Evolutionary conservation across 2,888 invertebrate genomes (phyloP).

Genomic region (Mesopsocus fuscifrons): DNA sequence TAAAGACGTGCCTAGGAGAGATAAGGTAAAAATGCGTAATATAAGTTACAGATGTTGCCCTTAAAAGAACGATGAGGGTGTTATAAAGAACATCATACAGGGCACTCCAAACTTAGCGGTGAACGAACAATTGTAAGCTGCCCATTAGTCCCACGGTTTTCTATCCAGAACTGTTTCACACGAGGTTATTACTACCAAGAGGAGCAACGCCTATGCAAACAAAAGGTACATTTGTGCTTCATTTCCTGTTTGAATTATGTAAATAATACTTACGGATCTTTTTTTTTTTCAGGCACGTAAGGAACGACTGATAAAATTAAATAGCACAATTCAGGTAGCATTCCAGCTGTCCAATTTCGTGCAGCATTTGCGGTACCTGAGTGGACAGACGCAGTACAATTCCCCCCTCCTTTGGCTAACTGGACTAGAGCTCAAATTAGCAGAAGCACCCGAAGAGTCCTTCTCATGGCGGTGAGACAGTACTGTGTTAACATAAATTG

Average conservation of each 20-base stretch:
- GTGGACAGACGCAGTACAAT: neutral
- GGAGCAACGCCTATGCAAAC: too few species aligned
- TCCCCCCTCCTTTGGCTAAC: neutral
- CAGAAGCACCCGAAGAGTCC: too few species aligned
- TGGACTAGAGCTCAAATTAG: neutral
- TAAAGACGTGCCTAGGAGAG: neutral
- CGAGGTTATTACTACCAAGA: too few species aligned
- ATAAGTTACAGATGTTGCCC: too few species aligned
- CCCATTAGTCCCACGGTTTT: too few species aligned
- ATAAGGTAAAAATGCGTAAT: neutral
- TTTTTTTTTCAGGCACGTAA: neutral
- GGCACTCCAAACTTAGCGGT: too few species aligned
- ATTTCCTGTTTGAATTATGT: neutral
- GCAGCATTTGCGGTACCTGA: neutral
- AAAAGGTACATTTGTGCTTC: neutral
- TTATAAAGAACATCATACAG: too few species aligned
- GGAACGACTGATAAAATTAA: neutral
- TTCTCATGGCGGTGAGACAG: too few species aligned
- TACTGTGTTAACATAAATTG: too few species aligned
- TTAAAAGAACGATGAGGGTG: neutral
- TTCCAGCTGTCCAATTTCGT: constrained; percentile 1
- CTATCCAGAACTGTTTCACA: too few species aligned
- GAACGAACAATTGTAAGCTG: too few species aligned
- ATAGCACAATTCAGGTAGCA: neutral
- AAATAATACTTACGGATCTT: neutral